Percentiles rank a stretch among this genome's conserved stretches.
Conservation (phyloP, 1,140 invertebrate species). For the Lepidurus couesii region DNA sequence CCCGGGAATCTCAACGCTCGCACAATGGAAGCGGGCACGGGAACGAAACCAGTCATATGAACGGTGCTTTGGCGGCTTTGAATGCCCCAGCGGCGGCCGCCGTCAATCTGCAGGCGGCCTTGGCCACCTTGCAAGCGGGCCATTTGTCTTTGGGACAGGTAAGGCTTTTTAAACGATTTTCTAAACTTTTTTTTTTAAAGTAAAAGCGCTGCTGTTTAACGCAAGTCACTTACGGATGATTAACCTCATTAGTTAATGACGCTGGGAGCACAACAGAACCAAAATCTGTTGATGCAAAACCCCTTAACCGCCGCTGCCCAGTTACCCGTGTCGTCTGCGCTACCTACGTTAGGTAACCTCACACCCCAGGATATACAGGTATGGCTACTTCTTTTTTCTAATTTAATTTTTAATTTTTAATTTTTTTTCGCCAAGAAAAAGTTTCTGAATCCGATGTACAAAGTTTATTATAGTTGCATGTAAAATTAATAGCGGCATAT, state of each 20-base stretch:
- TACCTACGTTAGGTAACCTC: slow-evolving; percentile 48
- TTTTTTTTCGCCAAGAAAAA: not conserved
- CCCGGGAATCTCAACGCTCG: not conserved
- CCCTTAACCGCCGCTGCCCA: slow-evolving; percentile 45
- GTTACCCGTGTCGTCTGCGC: slow-evolving; percentile 39
- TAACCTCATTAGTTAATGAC: slow-evolving; percentile 50
- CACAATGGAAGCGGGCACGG: slow-evolving; percentile 44
- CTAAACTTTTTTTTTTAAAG: too few relatives aligned
- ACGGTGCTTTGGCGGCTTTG: slow-evolving; percentile 33
- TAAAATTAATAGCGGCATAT: too few relatives aligned
- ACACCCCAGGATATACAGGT: slow-evolving; percentile 56
- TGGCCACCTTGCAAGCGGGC: slow-evolving; percentile 58
- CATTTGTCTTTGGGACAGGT: slow-evolving; percentile 54
- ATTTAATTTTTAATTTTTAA: not conserved
- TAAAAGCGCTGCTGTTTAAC: not conserved
- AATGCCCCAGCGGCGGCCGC: slow-evolving; percentile 37
- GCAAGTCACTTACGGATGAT: not conserved
- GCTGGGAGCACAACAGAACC: slow-evolving; percentile 43
- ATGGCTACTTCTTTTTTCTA: not conserved
- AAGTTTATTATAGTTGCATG: too few relatives aligned
- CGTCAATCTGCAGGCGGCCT: slow-evolving; percentile 51
- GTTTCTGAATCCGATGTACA: too few relatives aligned
- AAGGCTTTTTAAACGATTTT: slow-evolving; percentile 18
- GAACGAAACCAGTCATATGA: slow-evolving; percentile 44
- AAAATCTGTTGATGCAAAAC: slow-evolving; percentile 48